Evolutionary conservation across 2,113 vertebrate genomes (phyloP), one percentile per base, ranked within the genome.

Genomic region (Coreoperca whiteheadi): DNA sequence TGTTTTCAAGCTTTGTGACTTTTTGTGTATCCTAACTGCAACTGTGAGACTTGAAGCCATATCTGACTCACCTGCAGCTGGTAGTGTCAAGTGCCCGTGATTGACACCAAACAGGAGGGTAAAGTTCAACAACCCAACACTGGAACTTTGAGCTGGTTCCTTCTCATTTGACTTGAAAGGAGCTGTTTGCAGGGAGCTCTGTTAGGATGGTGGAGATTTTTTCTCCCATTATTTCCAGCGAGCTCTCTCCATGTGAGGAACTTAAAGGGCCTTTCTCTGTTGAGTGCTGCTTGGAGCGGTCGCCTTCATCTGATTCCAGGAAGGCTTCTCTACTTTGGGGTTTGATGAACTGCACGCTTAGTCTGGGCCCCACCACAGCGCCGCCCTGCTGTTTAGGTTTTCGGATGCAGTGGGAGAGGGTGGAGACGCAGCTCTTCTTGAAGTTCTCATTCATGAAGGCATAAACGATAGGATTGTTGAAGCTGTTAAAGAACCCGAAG

Each of bases 391-490:
- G 93, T 78, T 61, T 70, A 0, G 89, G 89, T 30, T 90, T 92
- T 0, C 79, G 68, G 51, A 94, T 63, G 66, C 94, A 94, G 23
- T 80, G 68, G 14, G 95, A 96, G 20, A 97, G 90, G 0, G 95
- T 91, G 23, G 95, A 91, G 76, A 96, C 69, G 57, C 96, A 96
- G 86, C 93, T 96, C 90, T 96, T 96, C 90, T 96, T 96, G 88
- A 97, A 97, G 91, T 95, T 96, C 79, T 96, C 96, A 37, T 96
- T 97, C 96, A 96, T 96, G 91, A 97, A 96, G 28, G 95, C 95
- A 16, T 97, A 96, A 25, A 96, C 94, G 4, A 97, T 94, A 7
- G 96, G 96, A 64, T 96, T 96, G 91, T 96, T 96, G 87, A 97
- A 96, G 76, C 96, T 96, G 93, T 97, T 96, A 87, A 94, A 96